Evolutionary conservation across 2,797 vertebrate species (phyloP).

Genomic region (Pipistrellus pygmaeus): DNA sequence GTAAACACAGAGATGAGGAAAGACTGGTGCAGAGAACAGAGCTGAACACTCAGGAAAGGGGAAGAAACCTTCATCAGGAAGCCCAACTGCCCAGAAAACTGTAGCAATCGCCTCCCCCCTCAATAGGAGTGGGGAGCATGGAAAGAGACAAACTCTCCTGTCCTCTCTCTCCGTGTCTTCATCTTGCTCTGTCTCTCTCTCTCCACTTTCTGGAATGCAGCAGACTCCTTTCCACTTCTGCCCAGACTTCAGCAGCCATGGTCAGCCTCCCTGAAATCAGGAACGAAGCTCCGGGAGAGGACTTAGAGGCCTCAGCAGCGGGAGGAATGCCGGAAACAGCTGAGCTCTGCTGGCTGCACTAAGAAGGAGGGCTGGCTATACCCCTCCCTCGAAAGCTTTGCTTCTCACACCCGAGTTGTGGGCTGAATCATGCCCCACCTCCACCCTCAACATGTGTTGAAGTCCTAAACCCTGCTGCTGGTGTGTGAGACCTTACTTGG

Average conservation of each 20-base stretch:
- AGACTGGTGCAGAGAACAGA: not conserved
- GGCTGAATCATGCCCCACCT: not conserved
- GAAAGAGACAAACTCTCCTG: not conserved
- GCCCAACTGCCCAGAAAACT: not conserved
- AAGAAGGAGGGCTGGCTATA: not conserved
- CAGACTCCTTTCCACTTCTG: not conserved
- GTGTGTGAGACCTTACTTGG: not conserved
- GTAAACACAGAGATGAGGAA: not conserved
- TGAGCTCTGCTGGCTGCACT: not conserved
- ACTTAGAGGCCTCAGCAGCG: not conserved
- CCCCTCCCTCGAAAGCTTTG: not conserved
- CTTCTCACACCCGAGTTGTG: not conserved
- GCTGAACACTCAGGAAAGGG: not conserved
- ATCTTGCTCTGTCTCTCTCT: rapidly evolving
- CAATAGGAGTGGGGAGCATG: too few species aligned
- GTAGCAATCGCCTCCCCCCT: not conserved
- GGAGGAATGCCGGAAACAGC: not conserved
- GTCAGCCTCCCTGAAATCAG: not conserved
- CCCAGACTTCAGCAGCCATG: not conserved
- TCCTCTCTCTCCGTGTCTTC: not conserved
- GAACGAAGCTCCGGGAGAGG: not conserved
- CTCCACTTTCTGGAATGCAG: not conserved
- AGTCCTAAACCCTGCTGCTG: not conserved
- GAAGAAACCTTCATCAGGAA: not conserved
- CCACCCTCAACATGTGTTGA: rapidly evolving